Conservation (phyloP, 30 jellyfish, hydroid and myxozoan genomes). For the Turritopsis dohrnii region DNA sequence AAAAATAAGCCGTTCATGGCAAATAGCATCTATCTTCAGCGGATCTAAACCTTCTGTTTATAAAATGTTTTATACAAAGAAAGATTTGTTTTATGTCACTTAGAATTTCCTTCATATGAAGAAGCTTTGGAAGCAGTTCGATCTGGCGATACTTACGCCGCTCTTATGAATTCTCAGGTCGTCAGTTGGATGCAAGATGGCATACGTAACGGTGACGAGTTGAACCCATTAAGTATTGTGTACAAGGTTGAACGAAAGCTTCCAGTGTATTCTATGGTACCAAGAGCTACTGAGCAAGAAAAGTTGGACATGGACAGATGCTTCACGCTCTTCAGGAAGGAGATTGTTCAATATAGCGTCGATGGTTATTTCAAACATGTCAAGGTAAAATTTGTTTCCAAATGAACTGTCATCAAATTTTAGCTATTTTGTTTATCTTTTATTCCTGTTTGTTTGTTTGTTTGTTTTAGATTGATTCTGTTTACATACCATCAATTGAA, state of each 20-base stretch:
- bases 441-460: not conserved
- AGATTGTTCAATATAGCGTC: not conserved
- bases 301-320: not conserved
- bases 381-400: too few relatives aligned
- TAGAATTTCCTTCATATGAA: not conserved
- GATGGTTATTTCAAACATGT: not conserved
- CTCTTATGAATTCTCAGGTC: not conserved
- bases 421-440: not conserved
- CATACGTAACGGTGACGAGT: not conserved
- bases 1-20: too few relatives aligned
- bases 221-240: not conserved
- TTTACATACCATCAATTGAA: not conserved
- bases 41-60: too few relatives aligned
- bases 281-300: not conserved
- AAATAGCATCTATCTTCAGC: too few relatives aligned
- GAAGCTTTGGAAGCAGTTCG: not conserved
- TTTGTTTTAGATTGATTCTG: not conserved
- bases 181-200: slow-evolving; percentile 12
- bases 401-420: too few relatives aligned
- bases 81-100: not conserved
- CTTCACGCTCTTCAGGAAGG: not conserved
- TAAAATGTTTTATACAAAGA: too few relatives aligned
- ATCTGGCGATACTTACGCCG: slow-evolving; percentile 1
- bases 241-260: not conserved
- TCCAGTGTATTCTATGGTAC: not conserved